Base-by-base conservation (phyloP, 2,113 vertebrate species). In the Egretta garzetta region DNA sequence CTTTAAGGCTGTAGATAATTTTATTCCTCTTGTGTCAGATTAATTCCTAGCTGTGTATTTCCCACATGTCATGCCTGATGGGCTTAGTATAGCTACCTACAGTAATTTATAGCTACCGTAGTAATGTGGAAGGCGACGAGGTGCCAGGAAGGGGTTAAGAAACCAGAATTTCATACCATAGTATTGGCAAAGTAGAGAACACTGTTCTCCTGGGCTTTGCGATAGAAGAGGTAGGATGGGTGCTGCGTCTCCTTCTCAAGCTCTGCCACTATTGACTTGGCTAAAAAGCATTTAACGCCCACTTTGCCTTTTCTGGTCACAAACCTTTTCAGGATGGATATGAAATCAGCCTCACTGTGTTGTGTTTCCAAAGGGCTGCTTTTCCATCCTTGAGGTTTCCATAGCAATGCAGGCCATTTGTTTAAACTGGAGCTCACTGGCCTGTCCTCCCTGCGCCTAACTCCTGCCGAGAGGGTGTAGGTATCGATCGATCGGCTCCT, bases 251-350 rank as follows among this genome's bases (percentile, higher is more conserved):
- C 95, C 83, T 89, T 60, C 45, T 91, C 50, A 55, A 95, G 70
- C 56, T 70, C 72, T 96, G 92, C 93, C 93, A n/a, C 88, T 92
- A 68, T 73, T 81, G 93, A 66, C 75, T 92, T 87, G 90, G 73
- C 96, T 90, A 50, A 84, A 72, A 74, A 76, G 30, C 73, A 10
- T 95, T 94, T 75, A 82, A 97, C 88, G 52, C 96, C 91, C 91
- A 75, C 93, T 97, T 98, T 97, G 93, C 97, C 97, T 98, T 97
- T 98, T 98, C 96, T 98, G 97, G 96, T 95, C 94, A 91, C 94
- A 95, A 97, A 91, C 87, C 96, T 95, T 97, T 96, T 68, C 28
- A 56, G 67, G 89, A 72, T 88, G 81, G 85, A 81, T 97, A 80
- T 37, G 89, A 79, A 98, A 97, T 80, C 80, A 68, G 64, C 89